phyloP scores from a whole-genome alignment of 2,113 vertebrate genomes.

The Ptyas mucosa region DNA sequence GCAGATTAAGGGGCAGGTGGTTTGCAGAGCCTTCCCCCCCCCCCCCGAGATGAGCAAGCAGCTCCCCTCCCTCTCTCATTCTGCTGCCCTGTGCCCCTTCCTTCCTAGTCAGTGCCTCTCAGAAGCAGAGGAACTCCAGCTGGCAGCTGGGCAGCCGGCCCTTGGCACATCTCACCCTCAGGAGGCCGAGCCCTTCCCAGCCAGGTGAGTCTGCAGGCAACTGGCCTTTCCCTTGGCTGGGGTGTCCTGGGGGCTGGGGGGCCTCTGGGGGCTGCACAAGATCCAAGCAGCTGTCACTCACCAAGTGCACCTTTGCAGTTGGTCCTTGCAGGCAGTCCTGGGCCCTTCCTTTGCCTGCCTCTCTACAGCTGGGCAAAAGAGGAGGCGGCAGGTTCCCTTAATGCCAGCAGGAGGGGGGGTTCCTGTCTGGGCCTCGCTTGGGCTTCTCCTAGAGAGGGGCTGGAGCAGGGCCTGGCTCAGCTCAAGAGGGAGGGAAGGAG shows the following conservation, averaged over 20 bases:
- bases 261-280: not conserved
- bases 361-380: not conserved
- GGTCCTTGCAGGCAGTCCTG: not conserved
- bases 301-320: not conserved
- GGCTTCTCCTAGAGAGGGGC: not conserved
- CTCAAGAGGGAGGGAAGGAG: not conserved
- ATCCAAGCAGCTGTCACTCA: not conserved
- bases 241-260: not conserved
- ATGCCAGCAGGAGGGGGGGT: not conserved
- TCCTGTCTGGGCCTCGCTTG: not conserved
- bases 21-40: not conserved
- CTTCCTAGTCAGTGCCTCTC: conserved; percentile 16
- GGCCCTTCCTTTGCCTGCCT: not conserved
- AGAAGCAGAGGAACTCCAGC: conserved; percentile 36
- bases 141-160: conserved; percentile 6
- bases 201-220: conserved; percentile 34
- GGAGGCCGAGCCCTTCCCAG: conserved; percentile 18
- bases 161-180: conserved; percentile 60
- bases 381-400: not conserved
- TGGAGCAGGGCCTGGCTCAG: not conserved
- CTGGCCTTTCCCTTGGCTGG: not conserved
- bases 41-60: not conserved
- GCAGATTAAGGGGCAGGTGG: not conserved
- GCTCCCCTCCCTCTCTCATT: not conserved
- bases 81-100: not conserved